phyloP scores from a whole-genome alignment of 2,113 vertebrate species.

The Jacana jacana region DNA sequence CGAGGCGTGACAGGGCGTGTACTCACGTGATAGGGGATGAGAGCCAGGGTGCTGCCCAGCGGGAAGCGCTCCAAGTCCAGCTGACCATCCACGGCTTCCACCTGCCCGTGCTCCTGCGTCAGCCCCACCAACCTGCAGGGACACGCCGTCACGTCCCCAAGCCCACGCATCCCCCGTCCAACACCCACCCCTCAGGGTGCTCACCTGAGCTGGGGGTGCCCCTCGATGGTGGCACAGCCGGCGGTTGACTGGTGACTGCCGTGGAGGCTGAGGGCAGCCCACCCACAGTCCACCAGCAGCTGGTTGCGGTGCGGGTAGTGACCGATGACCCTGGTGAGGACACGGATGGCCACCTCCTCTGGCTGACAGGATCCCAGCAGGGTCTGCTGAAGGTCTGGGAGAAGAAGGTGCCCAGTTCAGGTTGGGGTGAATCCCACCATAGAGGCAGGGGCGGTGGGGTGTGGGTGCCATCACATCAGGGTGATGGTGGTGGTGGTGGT shows the following conservation, averaged over 20 bases:
- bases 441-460: no score
- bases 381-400: constrained; percentile 75
- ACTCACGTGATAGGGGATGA: constrained; percentile 86
- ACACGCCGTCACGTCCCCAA: rapidly evolving
- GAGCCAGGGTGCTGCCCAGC: constrained; percentile 72
- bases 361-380: constrained; percentile 80
- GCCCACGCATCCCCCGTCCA: rapidly evolving
- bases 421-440: rapidly evolving
- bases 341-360: constrained; percentile 81
- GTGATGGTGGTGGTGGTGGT: rapidly evolving
- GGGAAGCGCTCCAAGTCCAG: constrained; percentile 80
- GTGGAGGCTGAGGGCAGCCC: constrained; percentile 79
- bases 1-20: rapidly evolving
- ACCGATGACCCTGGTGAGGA: constrained; percentile 81
- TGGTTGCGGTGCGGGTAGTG: constrained; percentile 84
- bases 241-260: constrained; percentile 66
- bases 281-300: constrained; percentile 84
- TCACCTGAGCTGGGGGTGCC: constrained; percentile 80
- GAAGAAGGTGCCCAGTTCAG: background rate
- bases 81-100: constrained; percentile 74
- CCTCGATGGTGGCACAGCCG: constrained; percentile 81
- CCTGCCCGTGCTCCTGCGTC: constrained; percentile 85
- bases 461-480: no score
- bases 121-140: constrained; percentile 77
- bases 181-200: rapidly evolving